Base-by-base conservation (phyloP, 2,113 vertebrate genomes). In the Brachirus orientalis region DNA sequence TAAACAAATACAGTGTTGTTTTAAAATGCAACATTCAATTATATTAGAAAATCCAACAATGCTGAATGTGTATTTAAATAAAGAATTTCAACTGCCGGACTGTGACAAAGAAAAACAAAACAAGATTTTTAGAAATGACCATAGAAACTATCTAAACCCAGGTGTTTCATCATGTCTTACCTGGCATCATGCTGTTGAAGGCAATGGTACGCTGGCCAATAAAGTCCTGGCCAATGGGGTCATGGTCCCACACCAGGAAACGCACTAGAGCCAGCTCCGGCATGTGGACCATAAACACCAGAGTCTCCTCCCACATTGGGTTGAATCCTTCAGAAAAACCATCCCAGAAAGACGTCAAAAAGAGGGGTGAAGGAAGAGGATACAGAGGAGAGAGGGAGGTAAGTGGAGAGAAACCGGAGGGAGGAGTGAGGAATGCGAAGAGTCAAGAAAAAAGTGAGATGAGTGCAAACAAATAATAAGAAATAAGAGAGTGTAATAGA, bases 161-260 rank as follows among this genome's bases (percentile, higher is more conserved):
- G 36, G 19, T 16, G 81, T 11, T 9, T 47, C 35, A 35, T 14
- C 3, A 10, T 19, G 33, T 55, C 82, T 80, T 70, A 99, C 97
- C 97, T 92, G 97, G 93, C 94, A 99, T 94, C 95, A 99, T 96
- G 65, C 97, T 98, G 86, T 90, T 95, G 88, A 99, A 97, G 22
- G 97, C 95, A 11, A 99, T 92, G 0, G 97, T 98, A 51, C 96
- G 95, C 89, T 99, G 97, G 0, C 98, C 98, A 0, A 99, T 99
- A 77, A 98, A 99, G 84, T 99, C 98, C 7, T 97, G 93, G 1
- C 98, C 97, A 0, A 99, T 99, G 35, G 98, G 98, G 81, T 99
- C 98, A 0, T 98, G 98, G 55, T 99, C 98, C 98, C 98, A 99
- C 74, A 99, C 97, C 0, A 99, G 95, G 90, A 99, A 99, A 6